Evolutionary conservation across 2,113 vertebrate species (phyloP), one percentile per base, ranked within the genome.

Genomic region (Anas platyrhynchos): DNA sequence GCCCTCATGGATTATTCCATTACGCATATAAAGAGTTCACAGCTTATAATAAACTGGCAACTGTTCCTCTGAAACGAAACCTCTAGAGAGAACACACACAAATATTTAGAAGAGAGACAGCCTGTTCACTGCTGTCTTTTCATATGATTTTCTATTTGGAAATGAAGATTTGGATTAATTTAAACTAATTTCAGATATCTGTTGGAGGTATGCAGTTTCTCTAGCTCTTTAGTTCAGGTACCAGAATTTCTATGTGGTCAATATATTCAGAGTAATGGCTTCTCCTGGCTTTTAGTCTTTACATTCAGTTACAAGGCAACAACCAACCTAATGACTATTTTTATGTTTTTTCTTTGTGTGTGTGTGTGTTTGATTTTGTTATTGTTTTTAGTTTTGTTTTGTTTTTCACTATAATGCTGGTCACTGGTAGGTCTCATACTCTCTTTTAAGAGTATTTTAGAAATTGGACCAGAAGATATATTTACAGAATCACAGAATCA

Each of bases 381-480:
- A 13, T 50, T 50, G 48, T 59, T 36, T 36, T 18, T 9, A 23
- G 8, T 3, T 4, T n/a, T 13, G n/a, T 54, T 58, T 74, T 77
- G 66, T 41, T 2, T 1, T 5, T 8, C 6, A 17, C 0, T 0
- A 15, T 23, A 80, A 61, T 23, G 72, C 4, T 34, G 5, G 13
- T 10, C 22, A n/a, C 15, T 50, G 6, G 8, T 63, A 62, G 3
- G 3, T 88, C 22, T 84, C 12, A 21, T 48, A 62, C 4, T 86
- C 2, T 4, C 5, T 3, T 87, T 87, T 87, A 27, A 65, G 15
- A 9, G 4, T 41, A 3, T 44, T 72, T 63, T 41, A 71, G 61
- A 93, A 87, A 44, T 58, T 34, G 89, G 6, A 1, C 13, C 11
- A 74, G 17, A 89, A 11, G 2, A 87, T 11, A 48, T 41, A 56